A percentile compares a stretch with the other conserved stretches of the same genome.
phyloP scores from a whole-genome alignment of 2,888 invertebrate species.

The Blomia tropicalis region DNA sequence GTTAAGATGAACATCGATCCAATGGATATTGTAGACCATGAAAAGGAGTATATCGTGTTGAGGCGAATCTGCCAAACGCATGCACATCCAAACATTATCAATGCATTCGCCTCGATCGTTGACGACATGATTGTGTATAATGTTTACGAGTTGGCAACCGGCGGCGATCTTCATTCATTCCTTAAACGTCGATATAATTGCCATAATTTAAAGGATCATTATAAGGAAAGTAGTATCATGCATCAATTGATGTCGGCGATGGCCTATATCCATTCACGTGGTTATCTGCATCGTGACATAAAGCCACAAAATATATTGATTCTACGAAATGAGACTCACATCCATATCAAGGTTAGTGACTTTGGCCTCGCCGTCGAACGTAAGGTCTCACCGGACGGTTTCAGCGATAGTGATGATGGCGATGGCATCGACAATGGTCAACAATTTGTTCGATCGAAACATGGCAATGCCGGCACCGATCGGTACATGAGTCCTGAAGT shows the following conservation, averaged over 20 bases:
- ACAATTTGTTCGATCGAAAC: not conserved
- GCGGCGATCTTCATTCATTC: not conserved
- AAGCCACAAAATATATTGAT: conserved; percentile 10
- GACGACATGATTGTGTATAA: conserved; percentile 5
- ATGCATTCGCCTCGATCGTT: not conserved
- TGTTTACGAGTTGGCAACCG: not conserved
- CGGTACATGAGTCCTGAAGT: conserved; percentile 2
- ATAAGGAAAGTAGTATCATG: too few relatives aligned
- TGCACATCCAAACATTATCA: not conserved
- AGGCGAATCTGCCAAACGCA: not conserved
- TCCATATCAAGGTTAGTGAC: not conserved
- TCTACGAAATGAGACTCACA: not conserved
- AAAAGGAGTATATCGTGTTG: not conserved
- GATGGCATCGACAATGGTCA: too few relatives aligned
- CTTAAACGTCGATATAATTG: not conserved
- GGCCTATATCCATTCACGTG: not conserved
- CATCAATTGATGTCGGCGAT: not conserved
- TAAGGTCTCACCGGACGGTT: not conserved
- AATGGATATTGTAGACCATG: not conserved
- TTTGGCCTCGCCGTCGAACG: conserved; percentile 2
- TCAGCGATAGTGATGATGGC: not conserved
- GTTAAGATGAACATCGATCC: conserved; percentile 3
- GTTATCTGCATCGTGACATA: conserved; percentile 10
- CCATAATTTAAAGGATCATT: not conserved
- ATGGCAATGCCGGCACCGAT: not conserved